Evolutionary conservation across 2,888 invertebrate species (phyloP).

Genomic region (Tenthredo livida): DNA sequence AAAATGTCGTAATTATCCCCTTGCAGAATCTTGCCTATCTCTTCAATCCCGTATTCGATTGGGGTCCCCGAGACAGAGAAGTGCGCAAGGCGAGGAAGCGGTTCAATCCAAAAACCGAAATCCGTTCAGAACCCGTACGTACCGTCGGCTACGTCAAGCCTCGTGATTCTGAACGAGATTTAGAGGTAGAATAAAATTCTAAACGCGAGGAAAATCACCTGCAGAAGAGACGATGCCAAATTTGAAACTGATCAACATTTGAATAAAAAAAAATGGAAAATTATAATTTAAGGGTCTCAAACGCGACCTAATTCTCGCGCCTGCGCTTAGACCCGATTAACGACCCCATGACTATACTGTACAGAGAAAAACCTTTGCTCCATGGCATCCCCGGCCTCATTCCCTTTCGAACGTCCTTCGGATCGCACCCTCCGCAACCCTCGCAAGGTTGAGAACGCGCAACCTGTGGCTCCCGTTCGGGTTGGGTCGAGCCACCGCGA

Average conservation of each 20-base stretch:
- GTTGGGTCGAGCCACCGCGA: slow-evolving; percentile 50
- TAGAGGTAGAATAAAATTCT: not conserved
- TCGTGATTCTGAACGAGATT: not conserved
- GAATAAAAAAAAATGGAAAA: not conserved
- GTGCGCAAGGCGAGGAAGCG: slow-evolving; percentile 41
- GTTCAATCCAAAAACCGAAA: slow-evolving; percentile 34
- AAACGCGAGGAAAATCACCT: not conserved
- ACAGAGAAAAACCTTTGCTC: not conserved
- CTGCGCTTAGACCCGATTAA: slow-evolving; percentile 27
- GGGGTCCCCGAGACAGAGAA: slow-evolving; percentile 41
- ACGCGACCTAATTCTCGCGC: slow-evolving; percentile 31
- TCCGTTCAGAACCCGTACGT: slow-evolving; percentile 30
- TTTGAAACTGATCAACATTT: not conserved
- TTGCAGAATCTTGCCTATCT: slow-evolving; percentile 33
- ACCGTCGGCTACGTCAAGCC: slow-evolving; percentile 35
- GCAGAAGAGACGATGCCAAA: not conserved
- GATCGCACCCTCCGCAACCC: slow-evolving; percentile 23
- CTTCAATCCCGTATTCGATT: slow-evolving; percentile 40
- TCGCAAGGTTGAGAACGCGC: slow-evolving; percentile 61
- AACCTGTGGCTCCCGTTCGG: slow-evolving; percentile 73
- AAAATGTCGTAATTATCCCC: not conserved
- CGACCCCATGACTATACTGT: slow-evolving; percentile 24
- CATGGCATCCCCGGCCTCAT: slow-evolving; percentile 4
- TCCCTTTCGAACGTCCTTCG: slow-evolving; percentile 30
- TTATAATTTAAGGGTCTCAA: not conserved